Evolutionary conservation across 2,113 vertebrate genomes (phyloP).

Genomic region (Ornithorhynchus anatinus): DNA sequence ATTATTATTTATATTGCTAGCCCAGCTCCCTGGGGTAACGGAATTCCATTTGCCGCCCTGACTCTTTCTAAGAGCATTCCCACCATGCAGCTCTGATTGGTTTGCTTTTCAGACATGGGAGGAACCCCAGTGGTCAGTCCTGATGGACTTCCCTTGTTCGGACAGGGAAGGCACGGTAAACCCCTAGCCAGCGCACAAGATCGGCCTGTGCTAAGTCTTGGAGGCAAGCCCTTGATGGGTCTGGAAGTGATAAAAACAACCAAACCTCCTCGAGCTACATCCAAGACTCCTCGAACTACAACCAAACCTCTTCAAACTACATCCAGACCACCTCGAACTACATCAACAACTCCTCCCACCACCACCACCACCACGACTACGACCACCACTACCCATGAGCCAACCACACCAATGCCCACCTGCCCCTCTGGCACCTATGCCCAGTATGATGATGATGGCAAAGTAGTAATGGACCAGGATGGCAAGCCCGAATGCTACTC

Average conservation of each 20-base stretch:
- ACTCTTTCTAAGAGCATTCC: not conserved
- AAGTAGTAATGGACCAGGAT: constrained; percentile 71
- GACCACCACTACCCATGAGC: constrained; percentile 63
- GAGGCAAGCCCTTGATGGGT: constrained; percentile 91
- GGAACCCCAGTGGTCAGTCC: constrained; percentile 91
- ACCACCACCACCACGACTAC: constrained; percentile 62
- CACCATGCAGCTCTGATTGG: not conserved
- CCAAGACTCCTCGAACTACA: constrained; percentile 55
- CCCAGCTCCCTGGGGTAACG: not conserved
- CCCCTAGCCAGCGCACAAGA: constrained; percentile 92
- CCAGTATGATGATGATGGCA: constrained; percentile 81
- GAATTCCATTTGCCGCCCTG: not conserved
- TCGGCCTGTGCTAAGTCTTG: constrained; percentile 86
- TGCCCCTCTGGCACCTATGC: constrained; percentile 88
- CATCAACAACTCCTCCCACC: constrained; percentile 52
- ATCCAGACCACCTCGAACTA: too few relatives aligned
- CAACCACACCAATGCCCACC: constrained; percentile 74
- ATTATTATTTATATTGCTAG: too few relatives aligned
- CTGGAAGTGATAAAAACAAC: constrained; percentile 82
- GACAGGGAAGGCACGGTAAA: constrained; percentile 86
- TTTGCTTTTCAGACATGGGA: constrained; percentile 78
- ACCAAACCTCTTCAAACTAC: constrained; percentile 61
- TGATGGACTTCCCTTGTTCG: constrained; percentile 92
- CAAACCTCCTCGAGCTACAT: constrained; percentile 67
- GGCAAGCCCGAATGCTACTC: constrained; percentile 84